Evolutionary conservation across 2,888 invertebrate genomes (phyloP), one percentile per base, ranked within the genome.

Genomic region (Unio delphinus): DNA sequence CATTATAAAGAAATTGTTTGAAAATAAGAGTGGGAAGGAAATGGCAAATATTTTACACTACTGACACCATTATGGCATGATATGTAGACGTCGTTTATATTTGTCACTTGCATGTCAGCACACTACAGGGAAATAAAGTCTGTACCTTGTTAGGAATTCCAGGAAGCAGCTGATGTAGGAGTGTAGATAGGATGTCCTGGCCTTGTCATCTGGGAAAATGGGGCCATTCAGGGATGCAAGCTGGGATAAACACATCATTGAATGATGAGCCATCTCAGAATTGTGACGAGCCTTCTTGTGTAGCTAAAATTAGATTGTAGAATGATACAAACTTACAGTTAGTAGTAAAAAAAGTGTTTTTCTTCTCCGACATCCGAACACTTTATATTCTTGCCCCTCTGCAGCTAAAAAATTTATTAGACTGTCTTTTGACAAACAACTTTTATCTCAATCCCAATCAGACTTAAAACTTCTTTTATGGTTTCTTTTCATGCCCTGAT

Each of bases 231-330:
- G 88, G 23, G 94, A 93, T 0, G 94, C 93, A 70, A 97, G 90
- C 88, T 96, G 96, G 17, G 95, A 94, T 62, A 97, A 91, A 89
- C 96, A 96, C 67, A 93, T 94, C 70, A 96, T 90, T 0, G 95
- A 94, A 74, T 95, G 94, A 87, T 94, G 94, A 15, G 94, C 93
- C 81, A 96, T 91, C 61, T 94, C 93, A 30, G 94, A 93, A 86
- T 94, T 93, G 61, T 93, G 92, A 63, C 96, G 92, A 7, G 96
- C 94, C 91, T 95, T 95, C 92, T 94, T 93, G 89, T 96, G 96
- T 56, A 91, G 82, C 90, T 90, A 78, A 45, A 83, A 77, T 54
- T 15, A 65, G 57, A 68, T 18, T 11, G 3, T 18, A n/a, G 20
- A 18, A n/a, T 4, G 1, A 18, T 45, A 45, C 3, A 15, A 20